A percentile compares a stretch with the other conserved stretches of the same genome.
Evolutionary conservation across 53 echinoderm and acorn worm species (phyloP).

Genomic region (Mesocentrotus franciscanus): DNA sequence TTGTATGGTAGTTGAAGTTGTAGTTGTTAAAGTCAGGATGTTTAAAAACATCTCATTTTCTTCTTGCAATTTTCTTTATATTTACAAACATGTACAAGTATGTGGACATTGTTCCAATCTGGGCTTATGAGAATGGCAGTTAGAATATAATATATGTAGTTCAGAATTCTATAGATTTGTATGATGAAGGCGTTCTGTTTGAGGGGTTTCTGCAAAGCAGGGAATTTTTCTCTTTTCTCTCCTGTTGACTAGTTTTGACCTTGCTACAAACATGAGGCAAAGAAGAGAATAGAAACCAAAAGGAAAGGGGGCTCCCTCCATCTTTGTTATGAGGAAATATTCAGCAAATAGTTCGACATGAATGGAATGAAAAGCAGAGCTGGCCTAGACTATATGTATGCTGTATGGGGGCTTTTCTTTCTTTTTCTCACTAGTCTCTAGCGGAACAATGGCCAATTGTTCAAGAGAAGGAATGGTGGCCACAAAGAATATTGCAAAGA

Average conservation of each 20-base stretch:
- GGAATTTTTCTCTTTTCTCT: not conserved
- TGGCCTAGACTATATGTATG: not conserved
- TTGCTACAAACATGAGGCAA: conserved; percentile 4
- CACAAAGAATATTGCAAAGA: not conserved
- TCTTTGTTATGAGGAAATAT: conserved; percentile 41
- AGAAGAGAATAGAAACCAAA: conserved; percentile 32
- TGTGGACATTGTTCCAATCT: not conserved
- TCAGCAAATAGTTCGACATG: conserved; percentile 12
- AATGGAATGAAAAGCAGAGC: conserved; percentile 20
- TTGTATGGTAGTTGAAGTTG: not conserved
- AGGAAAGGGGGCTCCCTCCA: not conserved
- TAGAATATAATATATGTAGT: too few species aligned
- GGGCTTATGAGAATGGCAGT: not conserved
- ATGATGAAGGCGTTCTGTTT: not conserved
- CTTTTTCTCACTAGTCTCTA: not conserved
- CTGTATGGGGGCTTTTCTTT: not conserved
- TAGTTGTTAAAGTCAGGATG: not conserved
- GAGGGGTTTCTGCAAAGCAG: conserved; percentile 28
- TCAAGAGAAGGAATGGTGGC: not conserved
- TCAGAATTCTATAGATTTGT: not conserved
- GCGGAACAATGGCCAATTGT: conserved; percentile 46
- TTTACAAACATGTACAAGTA: not conserved
- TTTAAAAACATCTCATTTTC: not conserved
- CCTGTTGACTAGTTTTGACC: not conserved
- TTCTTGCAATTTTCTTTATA: not conserved